Percentiles rank a stretch among this genome's conserved stretches.
These are phyloP conservation scores for Podarcis siculus DNA, from an alignment of 2,797 vertebrate genomes.

Conservation along the genomic window DNA sequence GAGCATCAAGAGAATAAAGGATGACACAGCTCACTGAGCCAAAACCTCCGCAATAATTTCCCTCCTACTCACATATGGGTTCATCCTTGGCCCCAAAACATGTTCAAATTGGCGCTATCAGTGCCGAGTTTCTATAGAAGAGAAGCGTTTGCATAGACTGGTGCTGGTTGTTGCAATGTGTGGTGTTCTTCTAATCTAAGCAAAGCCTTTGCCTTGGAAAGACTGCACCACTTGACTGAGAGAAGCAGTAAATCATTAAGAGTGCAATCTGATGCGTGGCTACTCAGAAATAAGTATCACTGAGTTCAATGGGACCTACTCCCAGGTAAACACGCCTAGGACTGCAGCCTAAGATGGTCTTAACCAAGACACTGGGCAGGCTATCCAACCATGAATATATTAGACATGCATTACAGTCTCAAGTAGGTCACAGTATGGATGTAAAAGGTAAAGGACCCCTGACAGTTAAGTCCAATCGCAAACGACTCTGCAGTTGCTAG, in stretches of 20 bases:
- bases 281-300: no score
- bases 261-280: neutral
- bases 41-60: slow-evolving; percentile 71
- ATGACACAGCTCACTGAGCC: slow-evolving; percentile 70
- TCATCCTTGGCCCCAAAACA: slow-evolving; percentile 62
- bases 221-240: slow-evolving; percentile 53
- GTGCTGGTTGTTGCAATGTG: slow-evolving; percentile 57
- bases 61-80: slow-evolving; percentile 66
- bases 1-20: slow-evolving; percentile 66
- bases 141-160: slow-evolving; percentile 50
- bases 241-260: slow-evolving; percentile 29
- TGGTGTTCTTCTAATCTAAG: slow-evolving; percentile 55
- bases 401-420: neutral
- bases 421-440: neutral
- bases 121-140: slow-evolving; percentile 49
- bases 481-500: no score
- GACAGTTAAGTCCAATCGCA: no score
- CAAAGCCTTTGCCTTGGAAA: slow-evolving; percentile 52
- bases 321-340: no score
- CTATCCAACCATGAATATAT: neutral
- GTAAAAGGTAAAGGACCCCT: no score
- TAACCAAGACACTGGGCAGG: neutral
- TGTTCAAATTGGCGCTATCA: neutral
- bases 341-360: neutral
- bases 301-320: no score